Percentiles rank a stretch among this genome's conserved stretches.
Conservation (phyloP, 2,113 vertebrate genomes). For the Perognathus longimembris region DNA sequence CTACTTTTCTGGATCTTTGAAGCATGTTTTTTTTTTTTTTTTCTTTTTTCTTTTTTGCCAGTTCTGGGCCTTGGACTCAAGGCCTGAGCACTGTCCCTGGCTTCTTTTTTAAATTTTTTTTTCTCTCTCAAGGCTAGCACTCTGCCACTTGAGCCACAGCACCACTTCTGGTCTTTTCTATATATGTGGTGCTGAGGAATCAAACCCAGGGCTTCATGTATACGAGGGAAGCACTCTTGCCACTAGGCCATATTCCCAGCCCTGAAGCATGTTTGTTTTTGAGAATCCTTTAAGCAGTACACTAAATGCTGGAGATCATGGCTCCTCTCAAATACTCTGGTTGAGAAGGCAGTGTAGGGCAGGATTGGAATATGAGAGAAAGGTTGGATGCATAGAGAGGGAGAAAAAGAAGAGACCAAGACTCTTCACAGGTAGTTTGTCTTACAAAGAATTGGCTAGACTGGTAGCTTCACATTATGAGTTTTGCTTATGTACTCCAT, state of each 20-base stretch:
- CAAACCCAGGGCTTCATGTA: too few relatives aligned
- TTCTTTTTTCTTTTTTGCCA: too few relatives aligned
- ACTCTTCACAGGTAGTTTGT: neutral
- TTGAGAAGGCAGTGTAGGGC: neutral
- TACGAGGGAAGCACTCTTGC: too few relatives aligned
- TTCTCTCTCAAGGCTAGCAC: too few relatives aligned
- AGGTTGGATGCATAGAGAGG: neutral
- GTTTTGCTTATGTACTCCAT: neutral
- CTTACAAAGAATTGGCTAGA: neutral
- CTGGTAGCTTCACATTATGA: neutral
- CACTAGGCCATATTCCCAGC: too few relatives aligned
- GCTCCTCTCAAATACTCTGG: neutral
- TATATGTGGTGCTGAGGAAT: too few relatives aligned
- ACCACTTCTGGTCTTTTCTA: too few relatives aligned
- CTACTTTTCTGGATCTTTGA: neutral
- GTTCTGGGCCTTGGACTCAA: too few relatives aligned
- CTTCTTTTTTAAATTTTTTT: too few relatives aligned
- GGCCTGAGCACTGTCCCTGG: too few relatives aligned
- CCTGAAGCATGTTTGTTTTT: conserved; percentile 11
- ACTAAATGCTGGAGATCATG: neutral
- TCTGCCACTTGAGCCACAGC: too few relatives aligned
- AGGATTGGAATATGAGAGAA: neutral
- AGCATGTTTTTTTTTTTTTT: conserved; percentile 17
- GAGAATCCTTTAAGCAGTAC: neutral
- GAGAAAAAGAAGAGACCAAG: neutral